Evolutionary conservation across 1,140 invertebrate species (phyloP), one percentile per base, ranked within the genome.

Genomic region (Calephelis virginiensis): DNA sequence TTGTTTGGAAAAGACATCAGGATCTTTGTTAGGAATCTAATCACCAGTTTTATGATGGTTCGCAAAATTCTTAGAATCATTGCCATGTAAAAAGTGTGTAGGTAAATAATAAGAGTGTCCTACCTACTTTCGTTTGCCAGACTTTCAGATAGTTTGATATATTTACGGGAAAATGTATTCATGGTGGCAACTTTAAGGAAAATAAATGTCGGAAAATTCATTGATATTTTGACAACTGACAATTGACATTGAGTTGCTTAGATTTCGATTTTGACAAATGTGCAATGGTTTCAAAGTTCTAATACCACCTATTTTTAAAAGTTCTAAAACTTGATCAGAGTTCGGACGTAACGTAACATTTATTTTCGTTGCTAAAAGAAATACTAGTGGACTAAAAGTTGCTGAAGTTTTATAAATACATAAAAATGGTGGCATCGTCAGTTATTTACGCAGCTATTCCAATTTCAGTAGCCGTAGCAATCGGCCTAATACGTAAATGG

Each of bases 401-500:
- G 64, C 71, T 72, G 68, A 67, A 38, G 37, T 68, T 14, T 59
- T 53, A 63, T 68, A 13, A 48, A 56, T 66, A 68, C 67, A 56
- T 11, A 63, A 68, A 64, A 63, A 90, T 90, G 84, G 80, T 85
- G 59, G 71, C 81, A n/a, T 48, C 77, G 8, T 61, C 66, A 46
- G 76, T 82, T 37, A 71, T 90, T 50, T 91, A 89, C 67, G 87
- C 82, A 12, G 83, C 86, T 45, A 84, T 91, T 17, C 89, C 91
- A 17, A 75, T 89, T 59, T 90, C 87, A n/a, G 80, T 85, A 10
- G 69, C 86, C 38, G 72, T 90, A 3, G 85, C 86, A 5, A 67
- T 92, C 6, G 87, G 88, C 45, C 75, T 91, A 53, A 72, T 90
- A 66, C 84, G 91, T 37, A 88, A 85, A 67, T 85, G 86, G 83